Percentiles rank a stretch among this genome's conserved stretches.
These are phyloP conservation scores for Ypsolopha sequella DNA, from an alignment of 2,888 invertebrate species.

Conservation along the genomic window DNA sequence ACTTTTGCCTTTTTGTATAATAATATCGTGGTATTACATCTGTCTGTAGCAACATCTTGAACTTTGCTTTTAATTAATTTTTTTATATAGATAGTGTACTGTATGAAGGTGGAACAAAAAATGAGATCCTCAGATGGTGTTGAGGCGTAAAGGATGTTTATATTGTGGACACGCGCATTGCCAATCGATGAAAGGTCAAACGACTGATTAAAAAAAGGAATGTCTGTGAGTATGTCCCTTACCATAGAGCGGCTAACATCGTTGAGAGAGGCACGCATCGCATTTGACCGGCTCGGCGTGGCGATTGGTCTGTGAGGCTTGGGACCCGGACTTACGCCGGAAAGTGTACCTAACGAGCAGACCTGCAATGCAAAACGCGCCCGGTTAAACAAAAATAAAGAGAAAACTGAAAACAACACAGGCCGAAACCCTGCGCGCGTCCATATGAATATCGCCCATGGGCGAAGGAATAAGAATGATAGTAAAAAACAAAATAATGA, in stretches of 20 bases:
- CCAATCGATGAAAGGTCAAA: not conserved
- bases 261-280: conserved; percentile 71
- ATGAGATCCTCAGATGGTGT: not conserved
- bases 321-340: conserved; percentile 70
- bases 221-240: conserved; percentile 33
- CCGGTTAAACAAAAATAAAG: conserved; percentile 65
- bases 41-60: not conserved
- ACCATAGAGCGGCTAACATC: conserved; percentile 68
- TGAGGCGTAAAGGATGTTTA: not conserved
- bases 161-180: conserved; percentile 1
- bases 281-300: conserved; percentile 66
- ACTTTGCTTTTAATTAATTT: not conserved
- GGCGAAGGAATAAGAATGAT: conserved; percentile 44
- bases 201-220: not conserved
- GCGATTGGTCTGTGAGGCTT: conserved; percentile 65
- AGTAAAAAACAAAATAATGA: conserved; percentile 48
- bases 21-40: not conserved
- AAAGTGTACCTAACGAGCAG: conserved; percentile 73
- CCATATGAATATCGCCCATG: conserved; percentile 62
- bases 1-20: not conserved
- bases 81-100: not conserved
- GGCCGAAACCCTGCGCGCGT: conserved; percentile 55
- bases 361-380: conserved; percentile 71
- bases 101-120: not conserved
- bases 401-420: conserved; percentile 49